Conservation (phyloP, 2,888 invertebrate species). For the Polymixis flavicincta region DNA sequence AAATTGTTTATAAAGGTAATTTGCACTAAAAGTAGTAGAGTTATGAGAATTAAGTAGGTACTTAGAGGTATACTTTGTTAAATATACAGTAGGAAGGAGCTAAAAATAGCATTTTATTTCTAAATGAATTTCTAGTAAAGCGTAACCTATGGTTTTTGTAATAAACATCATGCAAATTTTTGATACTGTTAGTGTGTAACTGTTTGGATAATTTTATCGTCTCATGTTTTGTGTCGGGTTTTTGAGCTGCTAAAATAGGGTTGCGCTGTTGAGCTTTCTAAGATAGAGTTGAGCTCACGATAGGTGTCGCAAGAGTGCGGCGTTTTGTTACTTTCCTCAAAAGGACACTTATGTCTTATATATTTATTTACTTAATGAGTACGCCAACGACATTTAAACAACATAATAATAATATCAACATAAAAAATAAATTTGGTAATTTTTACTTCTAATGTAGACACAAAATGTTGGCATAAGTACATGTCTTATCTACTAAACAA, state of each 20-base stretch:
- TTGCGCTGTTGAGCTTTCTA: conserved; percentile 3
- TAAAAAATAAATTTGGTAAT: no score
- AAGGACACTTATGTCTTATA: neutral
- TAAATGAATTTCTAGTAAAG: neutral
- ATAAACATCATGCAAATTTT: neutral
- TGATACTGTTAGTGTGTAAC: neutral
- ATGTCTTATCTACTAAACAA: neutral
- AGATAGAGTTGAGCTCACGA: neutral
- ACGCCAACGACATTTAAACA: no score
- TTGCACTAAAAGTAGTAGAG: neutral
- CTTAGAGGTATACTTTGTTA: neutral
- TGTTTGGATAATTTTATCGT: neutral
- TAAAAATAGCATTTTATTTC: neutral
- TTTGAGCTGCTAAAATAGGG: neutral
- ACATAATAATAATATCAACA: no score
- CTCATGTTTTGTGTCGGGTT: neutral
- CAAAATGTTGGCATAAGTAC: no score
- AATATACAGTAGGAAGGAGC: no score
- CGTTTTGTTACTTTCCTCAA: neutral
- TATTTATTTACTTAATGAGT: no score
- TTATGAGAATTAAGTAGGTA: neutral
- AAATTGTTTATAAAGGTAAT: neutral
- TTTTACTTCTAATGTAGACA: no score
- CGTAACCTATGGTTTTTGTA: no score
- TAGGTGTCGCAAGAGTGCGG: neutral